phyloP scores from a whole-genome alignment of 2,113 vertebrate genomes.

The Chrysemys picta region DNA sequence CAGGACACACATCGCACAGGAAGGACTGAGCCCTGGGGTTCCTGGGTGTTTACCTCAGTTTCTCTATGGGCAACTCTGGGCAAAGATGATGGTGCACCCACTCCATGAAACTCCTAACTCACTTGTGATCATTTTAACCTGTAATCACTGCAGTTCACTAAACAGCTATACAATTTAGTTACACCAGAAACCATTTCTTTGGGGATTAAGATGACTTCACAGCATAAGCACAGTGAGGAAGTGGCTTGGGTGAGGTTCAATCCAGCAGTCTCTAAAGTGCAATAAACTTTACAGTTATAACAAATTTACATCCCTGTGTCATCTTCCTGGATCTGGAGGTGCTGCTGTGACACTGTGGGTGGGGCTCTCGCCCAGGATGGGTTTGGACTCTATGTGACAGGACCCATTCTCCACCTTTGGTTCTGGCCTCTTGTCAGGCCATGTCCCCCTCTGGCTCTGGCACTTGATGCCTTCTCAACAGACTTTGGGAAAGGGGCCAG shows the following conservation, averaged over 20 bases:
- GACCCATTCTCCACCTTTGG: no score
- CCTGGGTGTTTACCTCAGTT: not conserved
- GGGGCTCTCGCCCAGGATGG: no score
- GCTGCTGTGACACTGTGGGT: no score
- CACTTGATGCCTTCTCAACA: not conserved
- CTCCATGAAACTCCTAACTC: not conserved
- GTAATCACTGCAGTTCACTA: not conserved
- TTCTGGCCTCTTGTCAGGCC: no score
- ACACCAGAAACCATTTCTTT: not conserved
- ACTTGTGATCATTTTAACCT: not conserved
- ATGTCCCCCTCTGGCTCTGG: not conserved
- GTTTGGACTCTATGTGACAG: no score
- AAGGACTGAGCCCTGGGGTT: not conserved
- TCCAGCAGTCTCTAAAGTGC: not conserved
- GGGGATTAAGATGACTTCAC: not conserved
- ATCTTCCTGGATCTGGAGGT: no score
- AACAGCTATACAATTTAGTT: not conserved
- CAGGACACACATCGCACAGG: not conserved
- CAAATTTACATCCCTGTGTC: not conserved
- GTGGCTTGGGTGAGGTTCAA: not conserved
- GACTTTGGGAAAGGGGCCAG: not conserved
- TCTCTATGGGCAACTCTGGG: not conserved
- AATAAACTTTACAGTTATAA: not conserved
- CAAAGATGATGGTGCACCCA: not conserved
- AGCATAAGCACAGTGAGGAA: not conserved